Evolutionary conservation across 2,888 invertebrate genomes (phyloP), one percentile per base, ranked within the genome.

Genomic region (Orchestes rusci): DNA sequence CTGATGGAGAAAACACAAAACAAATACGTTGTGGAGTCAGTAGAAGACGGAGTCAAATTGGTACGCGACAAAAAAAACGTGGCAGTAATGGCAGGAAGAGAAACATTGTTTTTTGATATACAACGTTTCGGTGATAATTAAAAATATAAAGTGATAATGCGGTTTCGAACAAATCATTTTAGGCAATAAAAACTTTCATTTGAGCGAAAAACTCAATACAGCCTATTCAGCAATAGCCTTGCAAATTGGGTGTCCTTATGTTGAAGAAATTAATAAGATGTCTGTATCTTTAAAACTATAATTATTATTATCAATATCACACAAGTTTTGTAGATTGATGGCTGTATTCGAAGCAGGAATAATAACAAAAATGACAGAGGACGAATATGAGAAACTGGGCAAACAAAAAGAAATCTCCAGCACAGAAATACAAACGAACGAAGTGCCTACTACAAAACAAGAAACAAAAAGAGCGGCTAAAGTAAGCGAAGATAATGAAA

Each of bases 171-270:
- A n/a, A n/a, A n/a, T n/a, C 4, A 27, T 50, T 47, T 36, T 28
- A 80, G 80, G 80, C 7, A 70, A 76, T 1, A 73, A 74, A 54
- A 74, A 80, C 65, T 82, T 84, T 63, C 84, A 85, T 67, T 64
- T 85, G 37, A 84, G 84, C 56, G 82, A 84, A 60, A 84, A 84
- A 64, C 68, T 85, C 7, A 83, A 82, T 55, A 85, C 84, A 0
- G 74, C 84, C 30, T 85, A 85, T 62, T 85, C 85, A 0, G 84
- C 84, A 0, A 82, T 85, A 30, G 84, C 84, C 1, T 70, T 85
- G 41, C 85, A 84, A 70, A 74, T 80, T 36, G 85, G 85, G 10
- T 84, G 84, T 57, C 84, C 84, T 2, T 85, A 78, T 59, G 69
- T 82, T 28, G 81, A 83, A 57, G 82, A 82, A 51, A 74, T 85